phyloP scores from a whole-genome alignment of 2,888 invertebrate species.

The Bembecia ichneumoniformis region DNA sequence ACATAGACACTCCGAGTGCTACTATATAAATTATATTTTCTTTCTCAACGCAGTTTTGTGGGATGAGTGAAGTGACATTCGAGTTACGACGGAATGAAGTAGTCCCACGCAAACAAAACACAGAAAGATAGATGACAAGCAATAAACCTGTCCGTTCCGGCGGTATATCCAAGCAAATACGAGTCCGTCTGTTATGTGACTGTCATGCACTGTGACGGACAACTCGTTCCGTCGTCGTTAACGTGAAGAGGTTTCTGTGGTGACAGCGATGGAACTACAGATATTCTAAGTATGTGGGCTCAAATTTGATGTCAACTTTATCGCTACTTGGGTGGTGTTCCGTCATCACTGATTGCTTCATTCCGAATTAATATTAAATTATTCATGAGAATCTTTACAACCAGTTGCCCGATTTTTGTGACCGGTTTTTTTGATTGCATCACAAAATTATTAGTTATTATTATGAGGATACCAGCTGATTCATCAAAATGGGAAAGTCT shows the following conservation, averaged over 20 bases:
- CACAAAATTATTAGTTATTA: background rate
- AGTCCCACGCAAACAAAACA: constrained; percentile 28
- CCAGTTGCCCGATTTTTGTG: background rate
- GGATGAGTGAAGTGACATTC: too few species aligned
- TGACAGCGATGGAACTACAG: constrained; percentile 21
- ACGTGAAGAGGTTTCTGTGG: constrained; percentile 28
- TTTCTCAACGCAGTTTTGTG: too few species aligned
- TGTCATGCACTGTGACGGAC: constrained; percentile 22
- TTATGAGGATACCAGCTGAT: background rate
- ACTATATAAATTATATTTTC: too few species aligned
- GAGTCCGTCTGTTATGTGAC: constrained; percentile 17
- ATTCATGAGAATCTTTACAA: background rate
- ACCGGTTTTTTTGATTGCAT: background rate
- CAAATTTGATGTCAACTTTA: constrained; percentile 20
- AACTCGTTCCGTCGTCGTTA: constrained; percentile 20
- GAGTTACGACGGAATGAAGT: background rate
- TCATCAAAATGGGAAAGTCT: too few species aligned
- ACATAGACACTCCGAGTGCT: too few species aligned
- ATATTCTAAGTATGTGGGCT: constrained; percentile 1
- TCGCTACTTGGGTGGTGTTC: constrained; percentile 11
- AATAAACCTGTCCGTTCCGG: constrained; percentile 32
- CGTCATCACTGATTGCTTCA: constrained; percentile 7
- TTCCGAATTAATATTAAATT: constrained; percentile 1
- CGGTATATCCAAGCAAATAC: constrained; percentile 25
- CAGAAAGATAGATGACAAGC: constrained; percentile 22